Evolutionary conservation across 2,797 vertebrate genomes (phyloP).

Genomic region (Sardinella longiceps): DNA sequence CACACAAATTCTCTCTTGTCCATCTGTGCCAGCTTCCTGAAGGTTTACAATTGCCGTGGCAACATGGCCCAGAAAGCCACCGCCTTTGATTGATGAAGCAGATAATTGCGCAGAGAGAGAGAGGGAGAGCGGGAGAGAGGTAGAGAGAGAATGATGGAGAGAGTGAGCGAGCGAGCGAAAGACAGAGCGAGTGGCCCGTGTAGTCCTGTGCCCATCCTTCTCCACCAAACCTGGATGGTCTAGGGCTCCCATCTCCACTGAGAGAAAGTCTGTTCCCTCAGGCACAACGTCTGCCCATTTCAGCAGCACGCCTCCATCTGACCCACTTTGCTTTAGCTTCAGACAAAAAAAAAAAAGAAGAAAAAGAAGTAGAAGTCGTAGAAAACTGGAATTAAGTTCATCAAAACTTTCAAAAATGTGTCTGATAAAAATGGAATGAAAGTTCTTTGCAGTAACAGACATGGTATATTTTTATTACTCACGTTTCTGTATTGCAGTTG

Average conservation of each 20-base stretch:
- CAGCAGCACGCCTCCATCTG: neutral
- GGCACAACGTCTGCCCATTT: slow-evolving; percentile 4
- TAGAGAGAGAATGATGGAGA: no score
- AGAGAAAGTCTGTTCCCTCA: neutral
- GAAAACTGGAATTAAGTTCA: neutral
- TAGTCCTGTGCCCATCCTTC: neutral
- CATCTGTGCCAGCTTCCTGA: slow-evolving; percentile 51
- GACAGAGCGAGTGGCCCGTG: neutral
- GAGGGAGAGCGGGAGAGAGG: slow-evolving; percentile 23
- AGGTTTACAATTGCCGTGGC: slow-evolving; percentile 62
- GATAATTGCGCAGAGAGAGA: slow-evolving; percentile 52
- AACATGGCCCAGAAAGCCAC: slow-evolving; percentile 64
- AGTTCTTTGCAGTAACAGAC: neutral
- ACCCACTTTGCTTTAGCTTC: neutral
- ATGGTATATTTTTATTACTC: neutral
- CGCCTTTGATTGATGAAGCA: slow-evolving; percentile 58
- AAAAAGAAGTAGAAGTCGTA: no score
- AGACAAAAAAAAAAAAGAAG: neutral
- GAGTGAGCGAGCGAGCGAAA: slow-evolving; percentile 24
- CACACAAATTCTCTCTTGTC: neutral
- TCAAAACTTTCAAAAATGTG: neutral
- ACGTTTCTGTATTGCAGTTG: neutral
- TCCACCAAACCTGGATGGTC: neutral
- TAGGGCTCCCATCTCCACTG: neutral
- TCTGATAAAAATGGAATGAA: neutral